phyloP scores from a whole-genome alignment of 2,113 vertebrate genomes.

The Thunnus maccoyii region DNA sequence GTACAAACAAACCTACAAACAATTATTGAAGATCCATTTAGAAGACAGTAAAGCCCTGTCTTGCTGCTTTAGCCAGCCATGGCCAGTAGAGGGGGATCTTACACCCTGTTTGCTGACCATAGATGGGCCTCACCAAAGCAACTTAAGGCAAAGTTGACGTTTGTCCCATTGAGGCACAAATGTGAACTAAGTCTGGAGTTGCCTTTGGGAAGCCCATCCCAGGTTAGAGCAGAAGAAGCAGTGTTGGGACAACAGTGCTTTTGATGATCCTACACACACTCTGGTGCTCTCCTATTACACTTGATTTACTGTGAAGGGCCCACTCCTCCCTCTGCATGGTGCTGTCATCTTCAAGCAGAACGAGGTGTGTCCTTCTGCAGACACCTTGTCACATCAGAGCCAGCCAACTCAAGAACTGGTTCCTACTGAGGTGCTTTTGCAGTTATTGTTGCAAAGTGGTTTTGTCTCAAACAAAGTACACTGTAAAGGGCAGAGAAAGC shows the following conservation, averaged over 20 bases:
- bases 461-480: slow-evolving; percentile 54
- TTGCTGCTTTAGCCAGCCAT: slow-evolving; percentile 47
- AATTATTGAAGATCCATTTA: slow-evolving; percentile 44
- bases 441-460: slow-evolving; percentile 48
- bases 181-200: slow-evolving; percentile 44
- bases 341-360: slow-evolving; percentile 79
- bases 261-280: slow-evolving; percentile 72
- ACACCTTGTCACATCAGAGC: slow-evolving; percentile 61
- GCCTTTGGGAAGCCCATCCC: slow-evolving; percentile 18
- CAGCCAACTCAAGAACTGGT: slow-evolving; percentile 46
- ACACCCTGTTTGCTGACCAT: slow-evolving; percentile 19
- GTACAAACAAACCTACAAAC: slow-evolving; percentile 50
- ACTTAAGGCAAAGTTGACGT: slow-evolving; percentile 12
- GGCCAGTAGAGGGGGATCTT: slow-evolving; percentile 56
- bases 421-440: slow-evolving; percentile 46
- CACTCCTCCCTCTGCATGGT: slow-evolving; percentile 74
- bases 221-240: slow-evolving; percentile 38
- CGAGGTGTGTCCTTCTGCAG: slow-evolving; percentile 50
- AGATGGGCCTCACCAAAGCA: slow-evolving; percentile 15
- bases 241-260: slow-evolving; percentile 57
- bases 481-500: slow-evolving; percentile 60
- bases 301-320: slow-evolving; percentile 73
- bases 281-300: slow-evolving; percentile 79
- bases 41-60: slow-evolving; percentile 36
- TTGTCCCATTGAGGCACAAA: slow-evolving; percentile 34